A percentile compares a stretch with the other conserved stretches of the same genome.
phyloP scores from a whole-genome alignment of 2,888 invertebrate genomes.

The Allophyes oxyacanthae region DNA sequence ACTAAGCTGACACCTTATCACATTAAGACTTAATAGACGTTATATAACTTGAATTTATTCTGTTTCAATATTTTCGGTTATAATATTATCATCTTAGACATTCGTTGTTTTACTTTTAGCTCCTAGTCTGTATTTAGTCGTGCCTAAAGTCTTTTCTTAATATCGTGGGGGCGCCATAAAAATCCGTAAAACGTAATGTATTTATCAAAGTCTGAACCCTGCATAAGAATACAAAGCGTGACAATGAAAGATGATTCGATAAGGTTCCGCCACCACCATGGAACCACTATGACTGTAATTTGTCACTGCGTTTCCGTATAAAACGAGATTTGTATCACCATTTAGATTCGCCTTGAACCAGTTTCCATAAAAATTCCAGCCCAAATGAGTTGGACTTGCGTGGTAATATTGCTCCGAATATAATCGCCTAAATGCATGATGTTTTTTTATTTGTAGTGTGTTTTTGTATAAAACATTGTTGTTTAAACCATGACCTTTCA shows the following conservation, averaged over 20 bases:
- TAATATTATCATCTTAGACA: too few relatives aligned
- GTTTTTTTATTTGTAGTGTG: too few relatives aligned
- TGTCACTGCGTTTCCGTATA: constrained; percentile 37
- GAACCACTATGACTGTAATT: constrained; percentile 28
- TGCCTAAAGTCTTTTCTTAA: too few relatives aligned
- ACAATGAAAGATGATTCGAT: constrained; percentile 44
- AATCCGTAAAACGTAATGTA: neutral
- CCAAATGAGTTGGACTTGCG: constrained; percentile 20
- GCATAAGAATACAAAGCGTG: constrained; percentile 15
- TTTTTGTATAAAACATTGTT: too few relatives aligned
- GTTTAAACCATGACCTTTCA: too few relatives aligned
- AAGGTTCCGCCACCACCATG: constrained; percentile 25
- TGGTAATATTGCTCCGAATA: constrained; percentile 15
- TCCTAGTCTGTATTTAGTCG: too few relatives aligned
- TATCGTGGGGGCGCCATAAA: neutral
- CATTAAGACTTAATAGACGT: too few relatives aligned
- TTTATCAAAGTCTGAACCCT: constrained; percentile 21
- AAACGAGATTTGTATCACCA: constrained; percentile 38
- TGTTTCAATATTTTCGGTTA: too few relatives aligned
- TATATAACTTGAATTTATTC: too few relatives aligned
- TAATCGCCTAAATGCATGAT: too few relatives aligned
- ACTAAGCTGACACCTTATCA: neutral
- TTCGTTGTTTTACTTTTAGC: too few relatives aligned
- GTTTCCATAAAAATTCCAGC: constrained; percentile 30
- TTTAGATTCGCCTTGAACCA: constrained; percentile 51